Evolutionary conservation across 92 coral and sea anemone species (phyloP), one percentile per base, ranked within the genome.

Genomic region (Epizoanthus fatuus): DNA sequence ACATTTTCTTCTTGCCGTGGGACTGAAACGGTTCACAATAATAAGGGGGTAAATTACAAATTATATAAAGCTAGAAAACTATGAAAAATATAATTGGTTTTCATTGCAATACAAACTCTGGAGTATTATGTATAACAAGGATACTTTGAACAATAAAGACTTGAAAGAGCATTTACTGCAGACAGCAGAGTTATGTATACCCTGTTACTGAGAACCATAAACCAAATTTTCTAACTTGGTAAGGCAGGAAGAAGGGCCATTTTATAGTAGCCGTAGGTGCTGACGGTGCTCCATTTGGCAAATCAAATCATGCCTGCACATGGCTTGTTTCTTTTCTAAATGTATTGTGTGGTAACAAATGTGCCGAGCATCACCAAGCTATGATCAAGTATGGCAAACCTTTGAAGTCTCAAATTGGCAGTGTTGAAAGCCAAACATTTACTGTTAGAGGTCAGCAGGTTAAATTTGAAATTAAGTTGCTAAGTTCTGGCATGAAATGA

Each of bases 231-330:
- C 79, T 81, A n/a, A 80, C 77, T 49, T 91, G 92, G 94, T 87
- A 87, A 69, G 87, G 89, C 10, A 59, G 83, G 45, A 80, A 91
- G 40, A 74, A 75, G 39, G 94, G 94, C 55, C 76, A 49, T 83
- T 90, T 91, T 71, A 32, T 72, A 15, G 86, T 91, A 42, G 89
- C 92, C 40, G 57, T 88, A 35, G 94, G 92, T 12, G 94, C 92
- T 64, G 92, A 91, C 65, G 89, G 94, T 56, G 94, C 92, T 70
- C 94, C 94, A 22, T 91, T 91, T 72, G 90, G 92, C 19, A 91
- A 91, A 59, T 64, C 80, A 4, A 80, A 86, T 80, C 85, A 86
- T 45, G 88, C 90, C 14, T 69, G 78, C 19, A 79, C 91, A 32
- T 91, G 91, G 91, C 89, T 91, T 67, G 77, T 91, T 15, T 82